Percentiles rank a stretch among this genome's conserved stretches.
phyloP scores from a whole-genome alignment of 2,888 invertebrate species.

The Chironomus riparius region DNA sequence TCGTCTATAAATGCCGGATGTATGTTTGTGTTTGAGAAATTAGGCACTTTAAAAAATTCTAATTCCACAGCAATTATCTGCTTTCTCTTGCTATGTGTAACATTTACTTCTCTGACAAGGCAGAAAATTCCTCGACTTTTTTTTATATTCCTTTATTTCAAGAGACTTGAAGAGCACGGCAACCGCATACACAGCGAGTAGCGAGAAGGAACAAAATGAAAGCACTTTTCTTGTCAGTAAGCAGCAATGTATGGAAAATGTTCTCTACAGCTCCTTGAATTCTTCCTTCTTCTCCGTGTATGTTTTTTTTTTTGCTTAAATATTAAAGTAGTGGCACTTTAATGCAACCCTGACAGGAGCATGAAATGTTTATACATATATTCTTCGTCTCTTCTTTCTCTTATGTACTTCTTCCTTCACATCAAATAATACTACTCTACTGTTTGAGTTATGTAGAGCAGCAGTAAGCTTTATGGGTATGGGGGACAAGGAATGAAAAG shows the following conservation, averaged over 20 bases:
- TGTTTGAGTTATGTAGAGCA: not conserved
- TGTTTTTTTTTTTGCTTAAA: not conserved
- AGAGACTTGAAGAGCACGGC: not conserved
- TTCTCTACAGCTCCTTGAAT: not conserved
- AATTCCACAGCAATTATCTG: slow-evolving; percentile 12
- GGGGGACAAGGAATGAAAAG: not conserved
- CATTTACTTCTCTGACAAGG: not conserved
- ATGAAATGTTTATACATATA: not conserved
- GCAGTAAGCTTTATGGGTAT: not conserved
- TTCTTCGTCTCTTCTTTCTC: not conserved
- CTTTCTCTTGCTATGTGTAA: not conserved
- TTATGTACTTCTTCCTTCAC: too few relatives aligned
- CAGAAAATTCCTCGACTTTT: not conserved
- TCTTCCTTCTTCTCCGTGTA: not conserved
- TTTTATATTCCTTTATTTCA: not conserved
- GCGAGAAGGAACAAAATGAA: not conserved
- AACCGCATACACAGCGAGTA: not conserved
- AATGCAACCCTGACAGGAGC: slow-evolving; percentile 6
- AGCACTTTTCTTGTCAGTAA: not conserved
- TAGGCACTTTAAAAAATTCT: slow-evolving; percentile 23
- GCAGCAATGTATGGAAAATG: not conserved
- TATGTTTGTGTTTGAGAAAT: not conserved
- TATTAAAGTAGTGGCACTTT: slow-evolving; percentile 12
- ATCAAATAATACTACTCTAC: too few relatives aligned
- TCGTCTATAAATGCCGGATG: too few relatives aligned